Evolutionary conservation across 1,140 invertebrate species (phyloP), one percentile per base, ranked within the genome.

Genomic region (Drosophila parabipectinata): DNA sequence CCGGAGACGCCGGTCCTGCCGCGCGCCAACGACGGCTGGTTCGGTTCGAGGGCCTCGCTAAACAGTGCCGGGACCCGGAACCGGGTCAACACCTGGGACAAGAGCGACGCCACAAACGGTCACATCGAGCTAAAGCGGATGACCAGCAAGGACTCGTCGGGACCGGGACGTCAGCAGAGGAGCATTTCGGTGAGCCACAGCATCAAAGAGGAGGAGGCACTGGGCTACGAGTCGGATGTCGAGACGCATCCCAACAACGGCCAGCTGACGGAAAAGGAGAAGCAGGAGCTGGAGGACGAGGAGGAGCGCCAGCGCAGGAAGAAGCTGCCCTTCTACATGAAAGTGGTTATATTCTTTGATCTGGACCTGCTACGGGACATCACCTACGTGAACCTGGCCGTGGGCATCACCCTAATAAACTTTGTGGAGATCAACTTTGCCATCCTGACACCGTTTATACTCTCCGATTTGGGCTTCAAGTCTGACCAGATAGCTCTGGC

Each of bases 341-440:
- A 93, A 76, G 67, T 95, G 7, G 75, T 93, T 0, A 92, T 94
- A 1, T 94, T 95, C 63, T 95, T 95, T 75, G 95, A 95, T 79
- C 92, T 96, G 54, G 94, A 95, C 83, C 87, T 96, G 18, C 77
- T 95, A 34, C 93, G 93, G 71, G 95, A 96, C 90, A 93, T 93
- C 3, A 93, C 94, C 5, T 96, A 94, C 63, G 93, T 95, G 2
- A 95, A 95, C 78, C 92, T 96, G 21, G 94, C 95, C 92, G 75
- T 95, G 39, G 95, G 95, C 15, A 93, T 96, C 55, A 95, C 94
- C 7, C 80, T 95, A 9, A 95, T 95, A 3, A 94, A 94, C 73
- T 95, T 95, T 74, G 94, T 94, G 21, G 95, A 96, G 81, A 90
- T 95, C 8, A 95, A 95, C 84, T 96, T 96, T 88, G 94, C 95